Base-by-base conservation (phyloP, 2,888 invertebrate genomes). In the Tetheella fluctuosa region DNA sequence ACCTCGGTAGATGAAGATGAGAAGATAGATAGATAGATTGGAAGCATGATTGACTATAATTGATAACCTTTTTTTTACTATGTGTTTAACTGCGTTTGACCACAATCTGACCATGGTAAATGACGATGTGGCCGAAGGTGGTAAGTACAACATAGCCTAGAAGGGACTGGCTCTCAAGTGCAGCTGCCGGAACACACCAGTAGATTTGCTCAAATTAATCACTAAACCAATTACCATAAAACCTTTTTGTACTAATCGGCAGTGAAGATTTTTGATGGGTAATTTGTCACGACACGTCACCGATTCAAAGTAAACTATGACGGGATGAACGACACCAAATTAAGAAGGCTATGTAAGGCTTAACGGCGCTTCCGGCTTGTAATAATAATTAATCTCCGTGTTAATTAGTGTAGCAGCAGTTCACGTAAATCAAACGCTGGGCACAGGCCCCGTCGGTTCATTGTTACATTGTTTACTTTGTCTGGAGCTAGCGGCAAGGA, bases 371-470 rank as follows among this genome's bases (percentile, higher is more conserved):
- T 79, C 79, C 77, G 79, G 78, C 79, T 82, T 82, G 84, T 82
- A 88, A 84, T 86, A 86, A 85, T 89, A 89, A 90, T 90, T 90
- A 90, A 90, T 90, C 86, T 86, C 76, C 71, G 67, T 80, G 85
- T 88, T 90, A 90, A 90, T 90, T 89, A 89, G 85, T 77, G 81
- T 78, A 79, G 83, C 81, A 74, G 79, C 81, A 78, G 76, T 76
- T 74, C 71, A 67, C 81, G 78, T 86, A 85, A 85, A 86, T 85
- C 82, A 84, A 78, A 39, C 39, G 78, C 69, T 57, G 63, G 58
- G 54, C 62, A 59, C 54, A 58, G 57, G 62, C 25, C 61, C 57
- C 52, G 65, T 61, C 68, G 73, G 69, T 68, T 71, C 74, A 71
- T 70, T 69, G 60, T 69, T 67, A 74, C 74, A 80, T 79, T 80